Evolutionary conservation across 2,888 invertebrate species (phyloP), one percentile per base, ranked within the genome.

Genomic region (Torymus aiolomorphi): DNA sequence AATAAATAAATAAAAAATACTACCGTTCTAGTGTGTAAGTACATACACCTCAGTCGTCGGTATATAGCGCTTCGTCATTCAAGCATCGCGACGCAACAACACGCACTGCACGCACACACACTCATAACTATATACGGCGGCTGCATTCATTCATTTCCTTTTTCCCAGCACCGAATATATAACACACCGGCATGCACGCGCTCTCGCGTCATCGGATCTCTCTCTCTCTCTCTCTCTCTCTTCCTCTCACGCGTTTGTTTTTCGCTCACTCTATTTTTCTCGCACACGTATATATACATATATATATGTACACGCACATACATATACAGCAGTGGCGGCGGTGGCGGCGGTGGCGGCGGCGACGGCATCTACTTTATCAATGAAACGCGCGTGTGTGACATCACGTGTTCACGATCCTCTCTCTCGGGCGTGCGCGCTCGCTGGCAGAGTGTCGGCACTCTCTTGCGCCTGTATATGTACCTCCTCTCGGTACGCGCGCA

Each of bases 331-430:
- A 13, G 16, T 49, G 69, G 2, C 2, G 14, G 49, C 0, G 24
- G n/a, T 2, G 20, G 20, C 20, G 20, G 20, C 20, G 20, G 24
- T 12, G 31, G 70, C 82, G 20, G 20, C 20, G 20, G 20, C 20
- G 20, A 16, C 3, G 31, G 70, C 82, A n/a, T n/a, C n/a, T 79
- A 81, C 83, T 85, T 86, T 86, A 86, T 85, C 86, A 86, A 86
- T 86, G 86, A 85, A 86, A 65, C 81, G 56, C 65, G n/a, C 56
- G 65, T 81, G 79, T 83, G 83, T 84, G 84, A 85, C 84, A 85
- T 85, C 84, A 85, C 84, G 83, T 84, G 83, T 86, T 85, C 84
- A 86, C 84, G 83, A 84, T 82, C 57, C 80, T 70, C 74, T 63
- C 18, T 62, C 54, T 79, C 72, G 49, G n/a, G 73, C 73, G 20